Base-by-base conservation (phyloP, 1,140 invertebrate genomes). In the Agrypnia vestita region DNA sequence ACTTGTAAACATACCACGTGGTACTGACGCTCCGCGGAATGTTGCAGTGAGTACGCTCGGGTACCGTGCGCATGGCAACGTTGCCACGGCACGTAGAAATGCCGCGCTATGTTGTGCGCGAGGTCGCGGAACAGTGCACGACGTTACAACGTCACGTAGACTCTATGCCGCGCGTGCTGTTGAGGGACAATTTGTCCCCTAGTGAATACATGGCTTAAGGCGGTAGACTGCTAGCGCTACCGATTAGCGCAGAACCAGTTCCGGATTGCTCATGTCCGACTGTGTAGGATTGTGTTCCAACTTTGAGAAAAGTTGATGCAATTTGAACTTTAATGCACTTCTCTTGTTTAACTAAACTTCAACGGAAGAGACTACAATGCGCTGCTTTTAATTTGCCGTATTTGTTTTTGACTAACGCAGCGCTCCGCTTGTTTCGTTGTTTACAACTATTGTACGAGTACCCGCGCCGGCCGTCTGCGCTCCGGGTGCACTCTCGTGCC, bases 321-420 rank as follows among this genome's bases (percentile, higher is more conserved):
- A 74, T 56, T 55, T 44, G 71, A 74, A 56, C 53, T 74, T 56
- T 74, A 74, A 74, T 74, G 71, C 71, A 74, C 71, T 74, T 74
- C 53, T 19, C 51, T 74, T 74, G 71, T 74, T 55, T 55, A 74
- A 74, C 71, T 44, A 35, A 74, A 56, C 71, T 74, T 47, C 43
- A 47, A 47, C 67, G 47, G 62, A 67, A 67, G 62, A 53, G 67
- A 71, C 21, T 47, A 53, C 67, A 71, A 35, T 25, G 67, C 67
- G 51, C 51, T 74, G 71, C 71, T 51, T 74, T 51, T 74, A 74
- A 74, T 74, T 74, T 55, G 53, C 53, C 53, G 21, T 74, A 74
- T 74, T 74, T 74, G 71, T 74, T 49, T 71, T 71, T 71, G 67
- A 71, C 67, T 71, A 67, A 67, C 62, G 17, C 53, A 17, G n/a